Conservation (phyloP, 30 jellyfish, hydroid and myxozoan genomes). For the Nemopilema nomurai region DNA sequence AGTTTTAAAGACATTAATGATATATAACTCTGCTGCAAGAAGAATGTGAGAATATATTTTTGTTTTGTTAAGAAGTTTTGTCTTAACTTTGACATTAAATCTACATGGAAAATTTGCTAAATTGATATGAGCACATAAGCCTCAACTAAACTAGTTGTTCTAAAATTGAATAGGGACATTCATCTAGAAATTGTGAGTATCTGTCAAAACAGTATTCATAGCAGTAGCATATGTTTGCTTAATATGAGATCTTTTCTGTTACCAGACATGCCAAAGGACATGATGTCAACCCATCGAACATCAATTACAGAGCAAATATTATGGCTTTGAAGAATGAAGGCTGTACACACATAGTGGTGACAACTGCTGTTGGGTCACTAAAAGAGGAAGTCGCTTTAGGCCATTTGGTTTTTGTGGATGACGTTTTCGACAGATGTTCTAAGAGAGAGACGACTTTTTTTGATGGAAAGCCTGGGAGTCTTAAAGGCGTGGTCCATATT, state of each 20-base stretch:
- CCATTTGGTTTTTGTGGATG: slow-evolving; percentile 89
- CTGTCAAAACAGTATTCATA: too few species aligned
- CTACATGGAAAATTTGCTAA: too few species aligned
- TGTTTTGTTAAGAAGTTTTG: too few species aligned
- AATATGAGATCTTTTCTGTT: not conserved
- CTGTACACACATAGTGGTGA: slow-evolving; percentile 93
- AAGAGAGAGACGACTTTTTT: slow-evolving; percentile 81
- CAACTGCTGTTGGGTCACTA: slow-evolving; percentile 98
- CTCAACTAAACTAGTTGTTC: not conserved
- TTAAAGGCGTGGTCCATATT: slow-evolving; percentile 84
- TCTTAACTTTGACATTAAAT: too few species aligned
- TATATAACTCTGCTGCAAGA: too few species aligned
- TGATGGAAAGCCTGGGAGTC: slow-evolving; percentile 85
- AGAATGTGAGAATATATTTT: too few species aligned
- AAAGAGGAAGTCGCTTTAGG: slow-evolving; percentile 79
- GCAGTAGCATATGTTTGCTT: too few species aligned
- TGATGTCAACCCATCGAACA: slow-evolving; percentile 80
- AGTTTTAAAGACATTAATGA: too few species aligned
- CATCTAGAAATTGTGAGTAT: too few species aligned
- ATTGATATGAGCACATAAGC: too few species aligned
- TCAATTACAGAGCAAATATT: slow-evolving; percentile 97
- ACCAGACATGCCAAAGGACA: slow-evolving; percentile 85
- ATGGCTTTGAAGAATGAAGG: slow-evolving; percentile 89
- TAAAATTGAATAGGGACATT: too few species aligned
- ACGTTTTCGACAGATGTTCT: slow-evolving; percentile 85